Evolutionary conservation across 1,140 invertebrate genomes (phyloP), one percentile per base, ranked within the genome.

Genomic region (Philopotamus ludificatus): DNA sequence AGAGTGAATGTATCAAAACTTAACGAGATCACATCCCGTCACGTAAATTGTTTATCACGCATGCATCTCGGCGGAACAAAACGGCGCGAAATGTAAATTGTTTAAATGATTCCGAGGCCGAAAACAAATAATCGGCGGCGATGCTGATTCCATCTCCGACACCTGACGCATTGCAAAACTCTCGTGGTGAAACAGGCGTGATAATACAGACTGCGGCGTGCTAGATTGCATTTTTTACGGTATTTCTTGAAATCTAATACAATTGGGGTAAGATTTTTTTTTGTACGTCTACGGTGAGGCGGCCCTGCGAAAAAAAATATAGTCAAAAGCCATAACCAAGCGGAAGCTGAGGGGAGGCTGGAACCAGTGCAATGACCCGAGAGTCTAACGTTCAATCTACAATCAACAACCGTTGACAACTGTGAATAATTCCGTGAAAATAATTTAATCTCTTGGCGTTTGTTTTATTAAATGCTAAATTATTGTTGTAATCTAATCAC

Each of bases 281-380:
- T 34, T 12, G 28, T 34, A 34, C 28, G 12, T 34, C 28, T 4
- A 34, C 28, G 28, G 57, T 60, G 44, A 60, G 47, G 47, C 23
- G 57, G 47, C 57, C 42, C 42, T 16, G 21, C 9, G n/a, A 49
- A 3, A 26, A 47, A 58, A 58, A 58, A 42, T 42, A 39, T 42
- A 22, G 7, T 44, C 1, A 44, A 20, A 41, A 60, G 39, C 28
- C 4, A 34, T 34, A 12, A 34, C 28, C 4, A 39, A 57, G 23
- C 54, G 57, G 57, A 60, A 60, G 57, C 41, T 21, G 44, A 49
- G 39, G 39, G 41, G 12, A 60, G 39, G 47, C 42, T 47, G 22
- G 15, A 12, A 60, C n/a, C 42, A 42, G 57, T 60, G 22, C 57
- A 18, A 26, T 28, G 57, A 60, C 57, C 57, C 28, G 41, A 16